These are phyloP conservation scores for Thaumetopoea pityocampa DNA, from an alignment of 1,140 invertebrate species.

Conservation along the genomic window DNA sequence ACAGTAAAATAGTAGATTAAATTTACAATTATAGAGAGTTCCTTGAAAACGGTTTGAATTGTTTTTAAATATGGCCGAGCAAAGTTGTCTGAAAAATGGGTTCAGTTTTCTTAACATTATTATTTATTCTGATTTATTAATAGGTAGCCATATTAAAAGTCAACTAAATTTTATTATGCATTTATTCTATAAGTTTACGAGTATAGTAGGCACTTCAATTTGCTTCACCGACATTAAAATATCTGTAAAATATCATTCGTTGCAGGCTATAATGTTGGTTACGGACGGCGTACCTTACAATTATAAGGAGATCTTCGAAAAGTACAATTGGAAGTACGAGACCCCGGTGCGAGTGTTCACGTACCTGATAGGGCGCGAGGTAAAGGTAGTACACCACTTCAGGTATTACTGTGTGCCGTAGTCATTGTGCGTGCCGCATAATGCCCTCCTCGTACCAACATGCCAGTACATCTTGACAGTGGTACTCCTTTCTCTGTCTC, in stretches of 20 bases:
- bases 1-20: too few species aligned
- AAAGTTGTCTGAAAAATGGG: too few species aligned
- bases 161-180: too few species aligned
- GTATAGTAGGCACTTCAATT: too few species aligned
- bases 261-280: conserved; percentile 97
- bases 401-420: conserved; percentile 74
- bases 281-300: conserved; percentile 98
- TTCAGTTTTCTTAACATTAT: too few species aligned
- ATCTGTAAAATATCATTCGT: conserved; percentile 42
- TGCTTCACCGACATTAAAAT: too few species aligned
- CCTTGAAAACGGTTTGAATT: too few species aligned
- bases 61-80: too few species aligned
- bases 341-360: conserved; percentile 96
- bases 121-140: too few species aligned
- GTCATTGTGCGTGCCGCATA: conserved; percentile 72
- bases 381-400: conserved; percentile 76
- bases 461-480: conserved; percentile 70
- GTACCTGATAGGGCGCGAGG: conserved; percentile 96
- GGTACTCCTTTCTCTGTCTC: conserved; percentile 51
- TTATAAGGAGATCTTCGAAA: conserved; percentile 93
- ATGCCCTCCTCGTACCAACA: conserved; percentile 59
- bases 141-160: too few species aligned
- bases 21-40: too few species aligned
- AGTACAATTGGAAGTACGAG: conserved; percentile 88
- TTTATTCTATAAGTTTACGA: too few species aligned